phyloP scores from a whole-genome alignment of 2,113 vertebrate genomes.

The Hemiprocne comata region DNA sequence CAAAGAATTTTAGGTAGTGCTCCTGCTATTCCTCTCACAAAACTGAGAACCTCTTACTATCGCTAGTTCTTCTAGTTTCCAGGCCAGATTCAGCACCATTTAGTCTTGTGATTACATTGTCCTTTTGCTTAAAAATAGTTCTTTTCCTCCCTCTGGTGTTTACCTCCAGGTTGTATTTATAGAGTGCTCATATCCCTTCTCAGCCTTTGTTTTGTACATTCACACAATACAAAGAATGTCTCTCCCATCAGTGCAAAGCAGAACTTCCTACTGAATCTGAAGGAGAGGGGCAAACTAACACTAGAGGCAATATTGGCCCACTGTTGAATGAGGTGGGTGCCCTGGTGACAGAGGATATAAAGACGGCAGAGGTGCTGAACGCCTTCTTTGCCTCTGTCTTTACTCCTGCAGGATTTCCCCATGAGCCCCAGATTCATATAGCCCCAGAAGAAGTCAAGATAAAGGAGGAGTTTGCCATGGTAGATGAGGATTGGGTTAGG shows the following conservation, averaged over 20 bases:
- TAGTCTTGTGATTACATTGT: conserved; percentile 56
- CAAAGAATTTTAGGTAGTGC: not conserved
- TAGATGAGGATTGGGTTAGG: too few species aligned
- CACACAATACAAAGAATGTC: conserved; percentile 57
- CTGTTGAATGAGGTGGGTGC: too few species aligned
- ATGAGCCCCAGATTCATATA: too few species aligned
- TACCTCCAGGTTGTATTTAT: conserved; percentile 62
- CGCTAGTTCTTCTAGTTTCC: not conserved
- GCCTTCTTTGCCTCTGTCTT: too few species aligned
- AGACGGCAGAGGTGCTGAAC: too few species aligned
- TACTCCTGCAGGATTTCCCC: too few species aligned
- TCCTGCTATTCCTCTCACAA: not conserved
- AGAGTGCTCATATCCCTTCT: conserved; percentile 63
- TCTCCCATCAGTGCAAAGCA: conserved; percentile 33
- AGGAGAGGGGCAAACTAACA: not conserved
- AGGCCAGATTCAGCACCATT: not conserved
- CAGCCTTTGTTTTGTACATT: conserved; percentile 59
- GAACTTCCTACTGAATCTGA: conserved; percentile 39
- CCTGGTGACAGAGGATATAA: too few species aligned
- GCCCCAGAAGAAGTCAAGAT: too few species aligned
- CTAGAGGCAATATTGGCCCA: too few species aligned
- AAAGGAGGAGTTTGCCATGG: too few species aligned
- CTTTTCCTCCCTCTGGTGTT: conserved; percentile 62
- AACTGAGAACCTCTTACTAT: not conserved
- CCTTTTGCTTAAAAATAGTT: conserved; percentile 64